Evolutionary conservation across 2,113 vertebrate genomes (phyloP).

Genomic region (Oreochromis aureus): DNA sequence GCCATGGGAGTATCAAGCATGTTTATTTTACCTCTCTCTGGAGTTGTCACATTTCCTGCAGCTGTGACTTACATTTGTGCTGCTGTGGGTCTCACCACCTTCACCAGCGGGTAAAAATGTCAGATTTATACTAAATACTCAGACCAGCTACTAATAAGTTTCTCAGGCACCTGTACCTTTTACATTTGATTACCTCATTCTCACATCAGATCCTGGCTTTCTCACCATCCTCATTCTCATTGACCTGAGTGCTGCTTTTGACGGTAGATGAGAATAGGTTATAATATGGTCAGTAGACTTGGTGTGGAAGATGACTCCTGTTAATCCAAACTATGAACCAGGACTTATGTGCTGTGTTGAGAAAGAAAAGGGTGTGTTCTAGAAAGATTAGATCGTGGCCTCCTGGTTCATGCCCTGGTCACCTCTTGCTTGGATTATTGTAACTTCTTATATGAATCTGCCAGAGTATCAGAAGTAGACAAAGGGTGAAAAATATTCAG

Average conservation of each 20-base stretch:
- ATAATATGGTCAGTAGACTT: background rate
- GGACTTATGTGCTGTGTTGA: background rate
- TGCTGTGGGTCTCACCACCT: conserved; percentile 76
- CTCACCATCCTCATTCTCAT: background rate
- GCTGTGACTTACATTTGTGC: conserved; percentile 75
- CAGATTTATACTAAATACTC: background rate
- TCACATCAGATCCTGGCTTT: background rate
- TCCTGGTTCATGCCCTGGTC: background rate
- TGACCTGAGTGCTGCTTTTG: background rate
- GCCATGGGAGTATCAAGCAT: conserved; percentile 80
- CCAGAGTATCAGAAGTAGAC: background rate
- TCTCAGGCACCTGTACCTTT: background rate
- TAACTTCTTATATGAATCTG: background rate
- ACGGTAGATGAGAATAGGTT: background rate
- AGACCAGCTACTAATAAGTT: background rate
- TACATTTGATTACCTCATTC: background rate
- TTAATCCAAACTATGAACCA: background rate
- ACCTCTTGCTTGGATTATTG: background rate
- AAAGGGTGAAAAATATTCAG: background rate
- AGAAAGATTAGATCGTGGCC: background rate
- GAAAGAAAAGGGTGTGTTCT: background rate
- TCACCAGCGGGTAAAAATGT: conserved; percentile 75
- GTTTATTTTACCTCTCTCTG: conserved; percentile 77
- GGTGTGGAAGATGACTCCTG: background rate
- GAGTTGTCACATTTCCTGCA: conserved; percentile 65